Evolutionary conservation across 2,888 invertebrate genomes (phyloP), one percentile per base, ranked within the genome.

Genomic region (Myopa testacea): DNA sequence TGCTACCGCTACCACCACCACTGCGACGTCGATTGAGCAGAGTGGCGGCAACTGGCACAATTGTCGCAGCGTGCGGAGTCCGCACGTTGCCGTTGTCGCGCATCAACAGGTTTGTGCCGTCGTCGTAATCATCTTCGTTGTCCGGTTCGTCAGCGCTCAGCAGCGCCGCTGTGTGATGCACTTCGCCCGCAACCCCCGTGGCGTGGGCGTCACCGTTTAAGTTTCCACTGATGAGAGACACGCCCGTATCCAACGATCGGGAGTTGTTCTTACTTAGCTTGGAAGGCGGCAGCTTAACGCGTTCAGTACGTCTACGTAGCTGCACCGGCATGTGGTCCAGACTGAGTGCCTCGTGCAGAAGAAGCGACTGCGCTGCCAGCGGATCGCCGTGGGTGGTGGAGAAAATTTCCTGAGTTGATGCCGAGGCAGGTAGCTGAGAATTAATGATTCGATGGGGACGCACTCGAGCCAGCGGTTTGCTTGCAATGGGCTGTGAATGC

Each of bases 271-370:
- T 89, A 12, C 86, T 85, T 65, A 88, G 83, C 78, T 88, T 88
- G 62, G 87, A 87, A 68, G 85, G 85, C 63, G 86, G 85, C 77
- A 85, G 78, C 81, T 87, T 86, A 74, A 81, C 79, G 55, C 83
- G 82, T 26, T 88, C 87, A 69, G 84, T 82, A 0, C 87, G 86
- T 19, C 86, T 85, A 77, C 84, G 40, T 45, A 87, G 87, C 52
- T 87, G 87, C 83, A 84, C 80, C 8, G 93, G 93, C 84, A 94
- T 90, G 4, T 92, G 92, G 85, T 94, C 94, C 79, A 94, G 87
- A 0, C 93, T 93, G 80, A 92, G 91, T 0, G 93, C 92, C 84
- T 93, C 93, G 37, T 93, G 90, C 79, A 93, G 82, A 77, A 85
- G 69, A 65, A 85, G 65, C 6, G 65, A 58, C n/a, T 80, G 77